Percentiles rank a stretch among this genome's conserved stretches.
Evolutionary conservation across 2,888 invertebrate species (phyloP).

Genomic region (Ennomos fuscantarius): DNA sequence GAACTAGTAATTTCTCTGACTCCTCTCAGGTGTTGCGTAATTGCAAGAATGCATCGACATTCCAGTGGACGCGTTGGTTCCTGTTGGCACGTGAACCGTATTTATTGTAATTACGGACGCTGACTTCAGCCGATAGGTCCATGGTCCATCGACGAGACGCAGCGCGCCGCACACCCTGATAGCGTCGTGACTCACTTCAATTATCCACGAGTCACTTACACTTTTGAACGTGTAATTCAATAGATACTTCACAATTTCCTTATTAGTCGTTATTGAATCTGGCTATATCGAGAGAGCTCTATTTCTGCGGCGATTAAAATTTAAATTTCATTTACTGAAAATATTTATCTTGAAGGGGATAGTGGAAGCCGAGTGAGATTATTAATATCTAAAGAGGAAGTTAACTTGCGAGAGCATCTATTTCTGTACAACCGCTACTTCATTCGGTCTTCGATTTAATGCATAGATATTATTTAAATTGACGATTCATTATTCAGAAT

Average conservation of each 20-base stretch:
- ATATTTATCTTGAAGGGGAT: constrained; percentile 7
- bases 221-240: constrained; percentile 44
- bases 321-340: constrained; percentile 5
- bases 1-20: constrained; percentile 43
- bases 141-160: constrained; percentile 57
- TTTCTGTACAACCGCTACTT: constrained; percentile 10
- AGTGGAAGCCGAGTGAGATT: constrained; percentile 1
- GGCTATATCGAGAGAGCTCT: constrained; percentile 23
- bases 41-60: constrained; percentile 66
- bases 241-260: constrained; percentile 33
- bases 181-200: constrained; percentile 57
- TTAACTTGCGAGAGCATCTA: background rate
- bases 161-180: constrained; percentile 54
- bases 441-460: constrained; percentile 5
- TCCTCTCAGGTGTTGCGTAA: constrained; percentile 64
- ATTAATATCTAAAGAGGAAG: constrained; percentile 14
- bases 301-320: constrained; percentile 7
- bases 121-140: constrained; percentile 49
- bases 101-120: constrained; percentile 78
- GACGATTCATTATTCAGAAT: constrained; percentile 30
- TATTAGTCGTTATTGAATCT: constrained; percentile 34
- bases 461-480: constrained; percentile 25
- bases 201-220: constrained; percentile 58
- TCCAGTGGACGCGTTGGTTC: constrained; percentile 59
- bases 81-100: constrained; percentile 72